phyloP scores from a whole-genome alignment of 2,888 invertebrate species.

The Gryllus longicercus region DNA sequence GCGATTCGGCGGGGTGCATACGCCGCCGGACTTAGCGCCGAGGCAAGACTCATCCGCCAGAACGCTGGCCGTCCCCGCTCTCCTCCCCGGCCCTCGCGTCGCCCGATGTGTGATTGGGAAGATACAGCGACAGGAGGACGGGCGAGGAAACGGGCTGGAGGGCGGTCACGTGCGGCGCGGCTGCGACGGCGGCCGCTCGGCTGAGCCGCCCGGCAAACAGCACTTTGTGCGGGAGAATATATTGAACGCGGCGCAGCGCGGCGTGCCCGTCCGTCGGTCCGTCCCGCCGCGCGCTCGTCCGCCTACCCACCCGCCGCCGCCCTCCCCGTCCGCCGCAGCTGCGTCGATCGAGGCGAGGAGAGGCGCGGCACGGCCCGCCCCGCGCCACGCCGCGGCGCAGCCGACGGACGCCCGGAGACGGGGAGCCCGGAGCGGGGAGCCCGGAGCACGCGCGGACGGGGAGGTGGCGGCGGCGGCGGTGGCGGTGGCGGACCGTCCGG shows the following conservation, averaged over 20 bases:
- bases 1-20: not conserved
- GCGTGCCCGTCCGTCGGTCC: not conserved
- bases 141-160: not conserved
- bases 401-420: too few species aligned
- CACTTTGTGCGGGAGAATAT: not conserved
- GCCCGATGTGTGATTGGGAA: not conserved
- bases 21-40: not conserved
- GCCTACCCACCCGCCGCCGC: conserved; percentile 32
- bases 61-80: not conserved
- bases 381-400: too few species aligned
- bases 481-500: too few species aligned
- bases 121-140: not conserved
- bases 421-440: too few species aligned
- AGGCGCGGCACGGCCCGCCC: not conserved
- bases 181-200: conserved; percentile 25
- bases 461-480: too few species aligned
- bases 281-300: conserved; percentile 32
- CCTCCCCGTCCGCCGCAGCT: conserved; percentile 39
- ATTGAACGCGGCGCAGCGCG: not conserved
- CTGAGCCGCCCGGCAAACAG: not conserved
- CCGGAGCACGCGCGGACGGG: too few species aligned
- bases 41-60: not conserved
- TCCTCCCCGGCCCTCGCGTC: too few species aligned
- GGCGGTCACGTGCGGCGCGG: conserved; percentile 24
- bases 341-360: not conserved